phyloP scores from a whole-genome alignment of 2,888 invertebrate genomes.

The Melangyna quadrimaculata region DNA sequence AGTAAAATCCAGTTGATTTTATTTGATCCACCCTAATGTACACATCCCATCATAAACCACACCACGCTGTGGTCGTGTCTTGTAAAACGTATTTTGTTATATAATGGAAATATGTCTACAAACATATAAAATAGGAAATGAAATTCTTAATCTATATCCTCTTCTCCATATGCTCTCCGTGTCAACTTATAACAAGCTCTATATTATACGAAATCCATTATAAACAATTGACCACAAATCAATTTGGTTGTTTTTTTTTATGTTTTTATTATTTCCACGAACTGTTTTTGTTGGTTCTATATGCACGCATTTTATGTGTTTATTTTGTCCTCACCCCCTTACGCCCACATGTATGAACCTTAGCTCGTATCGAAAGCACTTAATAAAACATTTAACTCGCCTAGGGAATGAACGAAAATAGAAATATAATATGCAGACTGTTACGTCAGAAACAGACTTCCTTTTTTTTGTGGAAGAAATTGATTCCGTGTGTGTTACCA shows the following conservation, averaged over 20 bases:
- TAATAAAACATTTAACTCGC: constrained; percentile 63
- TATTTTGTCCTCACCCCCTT: neutral
- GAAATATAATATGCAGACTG: constrained; percentile 16
- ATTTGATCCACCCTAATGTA: neutral
- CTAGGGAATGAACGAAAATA: constrained; percentile 32
- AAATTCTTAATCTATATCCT: constrained; percentile 8
- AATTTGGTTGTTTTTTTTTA: constrained; percentile 19
- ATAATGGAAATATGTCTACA: neutral
- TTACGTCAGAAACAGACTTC: constrained; percentile 62
- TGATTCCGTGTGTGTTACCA: constrained; percentile 1
- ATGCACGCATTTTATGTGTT: constrained; percentile 32
- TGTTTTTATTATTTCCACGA: constrained; percentile 2
- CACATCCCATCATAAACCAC: neutral
- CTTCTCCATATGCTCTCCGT: neutral
- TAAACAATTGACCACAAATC: constrained; percentile 63
- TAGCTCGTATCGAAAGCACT: constrained; percentile 58
- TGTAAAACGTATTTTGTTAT: neutral
- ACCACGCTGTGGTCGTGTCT: too few species aligned
- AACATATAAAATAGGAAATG: constrained; percentile 39
- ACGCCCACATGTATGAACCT: neutral
- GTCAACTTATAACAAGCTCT: constrained; percentile 37
- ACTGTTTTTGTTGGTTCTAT: constrained; percentile 15
- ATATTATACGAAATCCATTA: constrained; percentile 39
- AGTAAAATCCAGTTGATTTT: too few species aligned
- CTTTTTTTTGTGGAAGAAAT: constrained; percentile 10